Base-by-base conservation (phyloP, 2,113 vertebrate genomes). In the Triplophysa rosa region DNA sequence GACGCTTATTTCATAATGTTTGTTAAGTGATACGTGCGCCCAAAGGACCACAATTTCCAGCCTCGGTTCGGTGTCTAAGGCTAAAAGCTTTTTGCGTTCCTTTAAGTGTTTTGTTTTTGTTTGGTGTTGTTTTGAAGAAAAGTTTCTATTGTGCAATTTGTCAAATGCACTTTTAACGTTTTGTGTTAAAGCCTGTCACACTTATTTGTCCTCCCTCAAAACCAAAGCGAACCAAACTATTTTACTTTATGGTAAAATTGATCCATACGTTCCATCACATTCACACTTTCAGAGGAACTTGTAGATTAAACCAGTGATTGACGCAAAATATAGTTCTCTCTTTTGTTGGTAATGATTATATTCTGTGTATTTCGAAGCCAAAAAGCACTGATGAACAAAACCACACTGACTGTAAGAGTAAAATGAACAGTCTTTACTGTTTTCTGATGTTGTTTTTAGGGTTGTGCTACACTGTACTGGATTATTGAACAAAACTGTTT, bases 171-270 rank as follows among this genome's bases (percentile, higher is more conserved):
- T 88, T 89, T 87, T 80, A 67, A 58, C 26, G 47, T 33, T 86
- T 80, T 82, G 56, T 78, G 47, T 80, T 82, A 74, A 80, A 54
- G 52, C 52, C 61, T 11, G 69, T 73, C 70, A 79, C 73, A 77
- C 67, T 77, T 66, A 85, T 66, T 13, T 54, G 52, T 83, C 24
- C 40, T 77, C 63, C 67, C 67, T 74, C 83, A 69, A 87, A 84
- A 83, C 87, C 89, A 90, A 88, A 90, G 89, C 82, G 21, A 83
- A 69, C 64, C 45, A 37, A 87, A 74, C 14, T 52, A 58, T 87
- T 92, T 90, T 90, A 91, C 79, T 82, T 66, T 8, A 77, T 63
- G 21, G 77, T 47, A 58, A 73, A 33, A 14, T 21, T 23, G 54
- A 37, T 29, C 26, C 16, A 33, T 54, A 16, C 47, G 37, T 42